Conservation (phyloP, 2,797 vertebrate species). For the Anomalospiza imberbis region DNA sequence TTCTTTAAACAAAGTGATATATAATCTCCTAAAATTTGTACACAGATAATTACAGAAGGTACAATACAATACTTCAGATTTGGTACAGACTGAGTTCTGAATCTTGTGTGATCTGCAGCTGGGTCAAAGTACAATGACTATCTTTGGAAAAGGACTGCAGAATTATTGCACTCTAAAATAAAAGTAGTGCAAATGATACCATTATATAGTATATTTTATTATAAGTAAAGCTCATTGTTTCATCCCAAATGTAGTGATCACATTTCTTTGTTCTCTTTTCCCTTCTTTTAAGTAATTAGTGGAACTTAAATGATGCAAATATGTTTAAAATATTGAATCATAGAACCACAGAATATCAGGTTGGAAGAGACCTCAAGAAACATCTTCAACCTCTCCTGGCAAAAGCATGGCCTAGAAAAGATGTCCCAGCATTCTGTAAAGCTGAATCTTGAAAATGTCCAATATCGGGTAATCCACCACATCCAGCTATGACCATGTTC, state of each 20-base stretch:
- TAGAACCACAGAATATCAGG: neutral
- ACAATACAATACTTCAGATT: neutral
- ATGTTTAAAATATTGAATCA: neutral
- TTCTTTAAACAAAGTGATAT: constrained; percentile 22
- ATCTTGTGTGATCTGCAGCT: neutral
- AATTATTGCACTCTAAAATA: neutral
- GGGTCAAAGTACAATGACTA: neutral
- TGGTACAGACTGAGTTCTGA: neutral
- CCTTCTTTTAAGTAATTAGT: neutral
- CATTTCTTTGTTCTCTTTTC: neutral
- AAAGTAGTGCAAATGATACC: neutral
- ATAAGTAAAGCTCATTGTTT: neutral
- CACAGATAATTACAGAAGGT: neutral
- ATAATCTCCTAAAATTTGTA: neutral
- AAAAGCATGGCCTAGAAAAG: neutral
- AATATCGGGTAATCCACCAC: neutral
- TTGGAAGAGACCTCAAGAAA: neutral
- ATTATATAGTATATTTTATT: neutral
- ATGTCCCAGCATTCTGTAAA: neutral
- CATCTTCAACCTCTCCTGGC: neutral
- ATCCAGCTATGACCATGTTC: neutral
- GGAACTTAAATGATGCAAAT: neutral
- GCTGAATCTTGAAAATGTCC: neutral
- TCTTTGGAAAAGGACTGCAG: neutral
- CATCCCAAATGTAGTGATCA: neutral